Evolutionary conservation across 2,797 vertebrate species (phyloP).

Genomic region (Acrossocheilus wenchowensis): DNA sequence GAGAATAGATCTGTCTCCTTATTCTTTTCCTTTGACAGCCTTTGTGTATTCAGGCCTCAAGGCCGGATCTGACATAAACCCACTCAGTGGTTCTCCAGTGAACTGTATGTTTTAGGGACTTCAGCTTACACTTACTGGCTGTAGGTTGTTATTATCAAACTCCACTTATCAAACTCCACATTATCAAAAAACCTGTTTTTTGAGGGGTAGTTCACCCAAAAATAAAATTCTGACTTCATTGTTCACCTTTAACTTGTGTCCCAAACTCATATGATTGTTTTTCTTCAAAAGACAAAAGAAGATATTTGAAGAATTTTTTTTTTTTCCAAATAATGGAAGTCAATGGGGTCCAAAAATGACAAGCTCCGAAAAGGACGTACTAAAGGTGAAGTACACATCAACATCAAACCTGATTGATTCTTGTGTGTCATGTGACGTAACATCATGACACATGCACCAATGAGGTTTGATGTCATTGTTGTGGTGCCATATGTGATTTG

Average conservation of each 20-base stretch:
- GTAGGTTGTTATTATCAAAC: not conserved
- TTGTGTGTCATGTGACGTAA: not conserved
- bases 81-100: constrained; percentile 17
- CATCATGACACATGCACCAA: not conserved
- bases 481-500: not conserved
- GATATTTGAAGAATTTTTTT: not conserved
- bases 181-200: not conserved
- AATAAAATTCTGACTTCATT: not conserved
- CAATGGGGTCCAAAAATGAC: not conserved
- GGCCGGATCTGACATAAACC: constrained; percentile 38
- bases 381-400: not conserved
- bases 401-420: not conserved
- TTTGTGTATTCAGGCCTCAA: constrained; percentile 41
- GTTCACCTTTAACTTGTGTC: not conserved
- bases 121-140: not conserved
- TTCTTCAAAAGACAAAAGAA: not conserved
- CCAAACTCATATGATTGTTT: not conserved
- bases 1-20: constrained; percentile 40
- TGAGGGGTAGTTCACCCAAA: not conserved
- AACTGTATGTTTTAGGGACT: constrained; percentile 2
- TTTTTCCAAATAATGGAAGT: not conserved
- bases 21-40: constrained; percentile 33
- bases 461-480: not conserved
- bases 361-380: not conserved
- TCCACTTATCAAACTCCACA: not conserved